Conservation (phyloP, 2,797 vertebrate species). For the Falco cherrug region DNA sequence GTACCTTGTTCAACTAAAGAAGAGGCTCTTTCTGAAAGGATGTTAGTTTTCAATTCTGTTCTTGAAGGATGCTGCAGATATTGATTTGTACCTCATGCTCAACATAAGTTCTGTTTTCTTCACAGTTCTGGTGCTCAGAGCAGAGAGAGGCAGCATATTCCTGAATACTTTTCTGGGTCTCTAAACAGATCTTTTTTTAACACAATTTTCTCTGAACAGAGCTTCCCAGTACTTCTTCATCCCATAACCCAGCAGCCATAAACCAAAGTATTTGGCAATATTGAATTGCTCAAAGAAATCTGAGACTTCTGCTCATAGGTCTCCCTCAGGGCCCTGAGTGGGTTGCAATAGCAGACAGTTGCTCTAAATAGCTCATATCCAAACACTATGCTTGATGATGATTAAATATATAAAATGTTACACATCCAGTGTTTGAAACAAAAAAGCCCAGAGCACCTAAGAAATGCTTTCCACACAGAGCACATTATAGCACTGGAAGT, state of each 20-base stretch:
- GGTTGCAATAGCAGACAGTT: conserved; percentile 5
- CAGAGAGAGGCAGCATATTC: neutral
- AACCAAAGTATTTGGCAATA: conserved; percentile 5
- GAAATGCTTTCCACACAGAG: neutral
- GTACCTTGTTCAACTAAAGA: neutral
- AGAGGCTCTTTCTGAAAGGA: neutral
- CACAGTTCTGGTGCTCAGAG: neutral
- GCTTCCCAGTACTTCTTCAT: neutral
- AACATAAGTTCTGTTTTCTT: neutral
- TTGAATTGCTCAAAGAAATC: conserved; percentile 16
- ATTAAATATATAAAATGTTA: neutral
- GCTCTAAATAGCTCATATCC: neutral
- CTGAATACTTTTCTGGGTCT: neutral
- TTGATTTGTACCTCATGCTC: neutral
- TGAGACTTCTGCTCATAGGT: neutral
- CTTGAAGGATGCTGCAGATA: neutral
- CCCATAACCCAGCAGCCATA: neutral
- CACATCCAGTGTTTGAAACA: neutral
- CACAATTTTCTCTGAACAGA: neutral
- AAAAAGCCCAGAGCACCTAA: neutral
- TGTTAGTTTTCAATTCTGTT: neutral
- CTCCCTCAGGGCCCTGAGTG: neutral
- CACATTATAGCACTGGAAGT: neutral
- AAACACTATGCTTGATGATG: neutral
- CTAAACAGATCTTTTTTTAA: neutral